These are phyloP conservation scores for Didymodactylos carnosus DNA, from an alignment of 2,888 invertebrate genomes.

Conservation along the genomic window DNA sequence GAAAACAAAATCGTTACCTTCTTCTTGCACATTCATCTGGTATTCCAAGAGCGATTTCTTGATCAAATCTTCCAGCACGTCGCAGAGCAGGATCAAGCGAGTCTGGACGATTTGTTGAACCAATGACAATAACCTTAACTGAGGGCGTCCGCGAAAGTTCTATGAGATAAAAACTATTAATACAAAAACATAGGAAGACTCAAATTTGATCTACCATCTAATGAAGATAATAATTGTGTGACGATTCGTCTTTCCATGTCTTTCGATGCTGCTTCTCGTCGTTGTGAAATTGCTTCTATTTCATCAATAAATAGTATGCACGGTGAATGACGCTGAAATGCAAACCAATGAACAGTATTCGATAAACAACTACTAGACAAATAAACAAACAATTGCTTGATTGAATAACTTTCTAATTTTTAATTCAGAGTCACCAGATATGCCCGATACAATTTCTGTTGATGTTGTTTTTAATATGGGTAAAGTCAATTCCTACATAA, in stretches of 20 bases:
- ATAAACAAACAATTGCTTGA: slow-evolving; percentile 45
- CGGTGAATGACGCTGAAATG: slow-evolving; percentile 19
- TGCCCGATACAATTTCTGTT: slow-evolving; percentile 74
- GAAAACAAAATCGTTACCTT: slow-evolving; percentile 19
- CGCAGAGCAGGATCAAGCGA: slow-evolving; percentile 73
- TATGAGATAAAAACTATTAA: slow-evolving; percentile 15
- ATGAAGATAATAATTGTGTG: slow-evolving; percentile 64
- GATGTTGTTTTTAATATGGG: slow-evolving; percentile 68
- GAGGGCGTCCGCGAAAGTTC: slow-evolving; percentile 22
- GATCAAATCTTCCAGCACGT: slow-evolving; percentile 73
- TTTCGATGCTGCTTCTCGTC: slow-evolving; percentile 65
- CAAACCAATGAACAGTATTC: too few relatives aligned
- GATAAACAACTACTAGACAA: too few relatives aligned
- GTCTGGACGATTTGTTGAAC: slow-evolving; percentile 85
- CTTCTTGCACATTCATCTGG: slow-evolving; percentile 61
- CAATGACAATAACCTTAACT: slow-evolving; percentile 52
- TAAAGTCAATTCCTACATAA: slow-evolving; percentile 51
- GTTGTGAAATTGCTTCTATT: slow-evolving; percentile 81
- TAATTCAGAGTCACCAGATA: slow-evolving; percentile 86
- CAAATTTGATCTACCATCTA: slow-evolving; percentile 63
- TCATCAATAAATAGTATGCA: slow-evolving; percentile 74
- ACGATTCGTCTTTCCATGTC: slow-evolving; percentile 92
- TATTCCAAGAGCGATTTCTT: slow-evolving; percentile 77
- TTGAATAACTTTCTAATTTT: slow-evolving; percentile 74
- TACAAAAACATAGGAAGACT: too few relatives aligned